Percentiles rank a stretch among this genome's conserved stretches.
phyloP scores from a whole-genome alignment of 2,888 invertebrate species.

The Zhuqinia jingwanae region DNA sequence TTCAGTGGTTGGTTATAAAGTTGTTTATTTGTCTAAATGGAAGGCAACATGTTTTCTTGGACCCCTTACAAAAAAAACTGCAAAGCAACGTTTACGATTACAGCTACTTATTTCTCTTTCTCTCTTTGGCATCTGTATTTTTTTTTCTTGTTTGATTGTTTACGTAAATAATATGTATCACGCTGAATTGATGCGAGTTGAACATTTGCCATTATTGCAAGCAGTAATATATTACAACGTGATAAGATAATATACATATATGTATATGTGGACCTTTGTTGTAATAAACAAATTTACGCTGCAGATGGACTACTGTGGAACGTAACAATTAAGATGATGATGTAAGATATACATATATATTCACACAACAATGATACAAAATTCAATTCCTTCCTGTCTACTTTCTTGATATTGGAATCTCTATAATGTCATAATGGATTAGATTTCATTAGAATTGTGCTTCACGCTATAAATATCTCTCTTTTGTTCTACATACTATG shows the following conservation, averaged over 20 bases:
- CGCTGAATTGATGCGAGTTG: constrained; percentile 10
- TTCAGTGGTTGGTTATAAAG: constrained; percentile 33
- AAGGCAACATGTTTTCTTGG: constrained; percentile 21
- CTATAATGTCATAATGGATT: not conserved
- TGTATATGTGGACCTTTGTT: no score
- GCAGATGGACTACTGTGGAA: no score
- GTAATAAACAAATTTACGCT: not conserved
- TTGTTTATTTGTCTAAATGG: constrained; percentile 54
- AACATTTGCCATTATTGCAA: not conserved
- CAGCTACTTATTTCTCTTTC: constrained; percentile 45
- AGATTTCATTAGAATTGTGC: constrained; percentile 8
- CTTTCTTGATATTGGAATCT: no score
- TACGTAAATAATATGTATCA: constrained; percentile 38
- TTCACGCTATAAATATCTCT: not conserved
- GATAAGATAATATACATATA: no score
- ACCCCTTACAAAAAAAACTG: constrained; percentile 16
- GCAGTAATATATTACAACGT: not conserved
- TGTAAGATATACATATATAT: no score
- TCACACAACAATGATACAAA: not conserved
- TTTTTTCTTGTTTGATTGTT: constrained; percentile 56
- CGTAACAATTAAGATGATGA: no score
- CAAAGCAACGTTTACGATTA: constrained; percentile 45
- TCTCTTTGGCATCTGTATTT: constrained; percentile 51
- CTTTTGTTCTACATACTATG: constrained; percentile 17
- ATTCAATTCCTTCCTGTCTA: not conserved